A percentile compares a stretch with the other conserved stretches of the same genome.
phyloP scores from a whole-genome alignment of 1,140 invertebrate genomes.

The Bombyx mandarina region DNA sequence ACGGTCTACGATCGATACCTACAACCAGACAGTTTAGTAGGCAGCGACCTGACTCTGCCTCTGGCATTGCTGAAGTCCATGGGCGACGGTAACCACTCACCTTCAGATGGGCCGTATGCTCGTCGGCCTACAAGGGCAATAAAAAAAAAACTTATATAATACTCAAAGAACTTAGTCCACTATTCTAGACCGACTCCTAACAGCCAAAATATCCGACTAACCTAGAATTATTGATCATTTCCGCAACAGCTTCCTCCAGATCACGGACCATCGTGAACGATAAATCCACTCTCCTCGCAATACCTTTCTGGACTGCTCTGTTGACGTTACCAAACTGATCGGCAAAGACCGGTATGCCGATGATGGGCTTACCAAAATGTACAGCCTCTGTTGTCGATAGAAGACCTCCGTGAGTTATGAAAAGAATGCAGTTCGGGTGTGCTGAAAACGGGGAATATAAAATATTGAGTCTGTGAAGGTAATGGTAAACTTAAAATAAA shows the following conservation, averaged over 20 bases:
- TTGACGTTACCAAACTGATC: constrained; percentile 71
- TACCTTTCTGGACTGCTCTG: constrained; percentile 17
- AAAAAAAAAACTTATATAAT: too few relatives aligned
- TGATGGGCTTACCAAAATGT: constrained; percentile 74
- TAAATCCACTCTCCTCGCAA: constrained; percentile 19
- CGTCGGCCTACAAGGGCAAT: too few relatives aligned
- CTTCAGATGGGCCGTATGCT: too few relatives aligned
- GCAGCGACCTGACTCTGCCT: too few relatives aligned
- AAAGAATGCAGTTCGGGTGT: constrained; percentile 73
- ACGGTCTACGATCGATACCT: neutral
- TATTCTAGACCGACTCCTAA: too few relatives aligned
- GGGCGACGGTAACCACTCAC: too few relatives aligned
- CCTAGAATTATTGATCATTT: constrained; percentile 18
- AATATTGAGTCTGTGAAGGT: too few relatives aligned
- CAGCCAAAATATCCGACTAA: constrained; percentile 3
- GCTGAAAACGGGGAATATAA: constrained; percentile 60
- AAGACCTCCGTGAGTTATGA: constrained; percentile 78
- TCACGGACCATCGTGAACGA: constrained; percentile 13
- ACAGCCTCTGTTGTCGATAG: constrained; percentile 76
- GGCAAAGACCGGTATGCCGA: constrained; percentile 76
- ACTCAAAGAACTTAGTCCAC: too few relatives aligned
- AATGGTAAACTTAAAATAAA: too few relatives aligned
- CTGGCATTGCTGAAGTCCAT: too few relatives aligned
- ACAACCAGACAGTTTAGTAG: too few relatives aligned
- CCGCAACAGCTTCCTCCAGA: constrained; percentile 17